These are phyloP conservation scores for Muscicapa striata DNA, from an alignment of 2,797 vertebrate species.

Conservation along the genomic window DNA sequence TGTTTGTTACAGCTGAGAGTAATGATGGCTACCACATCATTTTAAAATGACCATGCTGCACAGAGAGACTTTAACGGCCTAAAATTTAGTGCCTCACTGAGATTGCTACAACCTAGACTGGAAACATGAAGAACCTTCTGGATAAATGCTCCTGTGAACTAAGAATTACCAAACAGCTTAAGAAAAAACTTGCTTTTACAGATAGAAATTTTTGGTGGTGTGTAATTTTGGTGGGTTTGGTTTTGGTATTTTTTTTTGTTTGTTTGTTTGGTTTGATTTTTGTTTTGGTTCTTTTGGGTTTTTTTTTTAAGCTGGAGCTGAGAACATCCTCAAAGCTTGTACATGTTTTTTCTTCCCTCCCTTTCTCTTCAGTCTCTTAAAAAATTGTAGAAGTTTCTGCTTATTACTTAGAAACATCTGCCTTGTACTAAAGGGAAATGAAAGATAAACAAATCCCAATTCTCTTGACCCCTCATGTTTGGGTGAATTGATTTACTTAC, in stretches of 20 bases:
- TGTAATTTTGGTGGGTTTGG: slow-evolving; percentile 21
- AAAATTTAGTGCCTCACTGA: slow-evolving; percentile 51
- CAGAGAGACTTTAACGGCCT: slow-evolving; percentile 34
- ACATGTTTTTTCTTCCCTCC: not conserved
- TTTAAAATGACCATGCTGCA: slow-evolving; percentile 79
- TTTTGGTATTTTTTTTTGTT: not conserved
- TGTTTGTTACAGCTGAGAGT: slow-evolving; percentile 81
- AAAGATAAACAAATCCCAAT: slow-evolving; percentile 44
- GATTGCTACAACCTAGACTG: slow-evolving; percentile 40
- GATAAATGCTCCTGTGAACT: slow-evolving; percentile 33
- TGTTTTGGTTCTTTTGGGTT: not conserved
- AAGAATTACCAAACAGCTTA: slow-evolving; percentile 24
- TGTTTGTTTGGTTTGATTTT: not conserved
- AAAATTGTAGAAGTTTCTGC: slow-evolving; percentile 21
- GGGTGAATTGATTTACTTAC: slow-evolving; percentile 19
- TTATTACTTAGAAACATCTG: slow-evolving; percentile 44
- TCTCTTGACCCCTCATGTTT: slow-evolving; percentile 2
- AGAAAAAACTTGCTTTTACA: slow-evolving; percentile 44
- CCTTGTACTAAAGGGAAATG: slow-evolving; percentile 31
- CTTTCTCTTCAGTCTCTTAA: slow-evolving; percentile 19
- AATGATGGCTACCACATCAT: slow-evolving; percentile 84
- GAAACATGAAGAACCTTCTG: slow-evolving; percentile 50
- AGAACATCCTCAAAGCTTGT: slow-evolving; percentile 31
- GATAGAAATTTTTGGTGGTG: slow-evolving; percentile 24
- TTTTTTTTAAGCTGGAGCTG: slow-evolving; percentile 11